These are phyloP conservation scores for Taenaris catops DNA, from an alignment of 2,888 invertebrate genomes.

Conservation along the genomic window DNA sequence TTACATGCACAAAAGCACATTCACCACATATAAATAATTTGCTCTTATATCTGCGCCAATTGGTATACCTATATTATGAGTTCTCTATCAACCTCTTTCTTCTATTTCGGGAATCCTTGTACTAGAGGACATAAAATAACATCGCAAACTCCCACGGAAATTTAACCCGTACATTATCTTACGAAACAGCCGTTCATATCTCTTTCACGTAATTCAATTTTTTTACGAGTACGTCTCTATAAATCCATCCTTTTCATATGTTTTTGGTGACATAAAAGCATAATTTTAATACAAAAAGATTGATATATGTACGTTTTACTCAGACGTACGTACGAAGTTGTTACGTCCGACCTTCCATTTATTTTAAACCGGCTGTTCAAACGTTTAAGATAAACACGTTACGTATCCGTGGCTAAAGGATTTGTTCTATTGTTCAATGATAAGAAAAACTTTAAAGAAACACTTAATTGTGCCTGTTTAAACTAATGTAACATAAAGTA, in stretches of 20 bases:
- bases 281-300: slow-evolving; percentile 6
- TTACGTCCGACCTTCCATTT: slow-evolving; percentile 23
- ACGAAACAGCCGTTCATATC: too few species aligned
- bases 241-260: neutral
- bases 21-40: too few species aligned
- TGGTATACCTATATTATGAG: too few species aligned
- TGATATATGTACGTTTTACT: slow-evolving; percentile 6
- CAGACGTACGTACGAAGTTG: slow-evolving; percentile 9
- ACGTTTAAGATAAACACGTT: slow-evolving; percentile 17
- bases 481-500: neutral
- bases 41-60: too few species aligned
- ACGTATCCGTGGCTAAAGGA: slow-evolving; percentile 19
- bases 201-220: too few species aligned
- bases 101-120: too few species aligned
- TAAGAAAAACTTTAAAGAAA: neutral
- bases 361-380: slow-evolving; percentile 24
- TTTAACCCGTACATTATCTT: too few species aligned
- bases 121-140: too few species aligned
- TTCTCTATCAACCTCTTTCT: too few species aligned
- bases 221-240: neutral
- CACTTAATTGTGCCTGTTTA: neutral
- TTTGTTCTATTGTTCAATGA: slow-evolving; percentile 25
- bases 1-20: too few species aligned
- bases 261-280: slow-evolving; percentile 4
- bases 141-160: too few species aligned